Evolutionary conservation across 2,797 vertebrate genomes (phyloP).

Genomic region (Iguana delicatissima): DNA sequence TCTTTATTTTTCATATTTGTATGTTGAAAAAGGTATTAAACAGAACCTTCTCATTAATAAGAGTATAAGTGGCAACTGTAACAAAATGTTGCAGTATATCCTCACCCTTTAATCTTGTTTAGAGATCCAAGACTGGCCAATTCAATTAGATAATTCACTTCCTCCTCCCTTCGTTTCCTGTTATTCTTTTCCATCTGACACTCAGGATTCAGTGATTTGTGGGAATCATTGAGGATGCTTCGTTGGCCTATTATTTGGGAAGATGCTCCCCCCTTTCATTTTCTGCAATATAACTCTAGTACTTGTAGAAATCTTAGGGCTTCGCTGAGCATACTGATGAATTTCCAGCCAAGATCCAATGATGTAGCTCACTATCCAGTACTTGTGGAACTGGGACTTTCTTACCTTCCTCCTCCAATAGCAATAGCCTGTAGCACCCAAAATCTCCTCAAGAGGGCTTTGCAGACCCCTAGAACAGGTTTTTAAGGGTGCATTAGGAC

Average conservation of each 20-base stretch:
- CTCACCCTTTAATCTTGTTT: neutral
- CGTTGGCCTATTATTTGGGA: neutral
- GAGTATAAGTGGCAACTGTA: too few relatives aligned
- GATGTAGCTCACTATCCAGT: neutral
- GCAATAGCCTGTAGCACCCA: too few relatives aligned
- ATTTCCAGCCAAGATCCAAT: too few relatives aligned
- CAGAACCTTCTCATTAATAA: neutral
- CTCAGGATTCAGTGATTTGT: neutral
- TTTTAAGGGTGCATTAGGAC: too few relatives aligned
- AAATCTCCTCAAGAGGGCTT: too few relatives aligned
- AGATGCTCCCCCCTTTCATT: neutral
- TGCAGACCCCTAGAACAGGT: too few relatives aligned
- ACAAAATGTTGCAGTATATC: neutral
- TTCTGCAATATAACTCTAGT: neutral
- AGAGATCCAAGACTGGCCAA: neutral
- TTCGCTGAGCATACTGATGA: neutral
- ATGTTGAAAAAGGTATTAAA: neutral
- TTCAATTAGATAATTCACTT: neutral
- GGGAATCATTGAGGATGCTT: neutral
- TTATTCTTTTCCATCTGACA: neutral
- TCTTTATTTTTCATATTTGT: constrained; percentile 43
- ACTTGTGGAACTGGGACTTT: too few relatives aligned
- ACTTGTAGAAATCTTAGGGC: neutral
- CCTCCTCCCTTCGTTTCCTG: neutral
- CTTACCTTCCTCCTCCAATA: too few relatives aligned